A percentile compares a stretch with the other conserved stretches of the same genome.
Evolutionary conservation across 2,113 vertebrate species (phyloP).

Genomic region (Psilopogon haemacephalus): DNA sequence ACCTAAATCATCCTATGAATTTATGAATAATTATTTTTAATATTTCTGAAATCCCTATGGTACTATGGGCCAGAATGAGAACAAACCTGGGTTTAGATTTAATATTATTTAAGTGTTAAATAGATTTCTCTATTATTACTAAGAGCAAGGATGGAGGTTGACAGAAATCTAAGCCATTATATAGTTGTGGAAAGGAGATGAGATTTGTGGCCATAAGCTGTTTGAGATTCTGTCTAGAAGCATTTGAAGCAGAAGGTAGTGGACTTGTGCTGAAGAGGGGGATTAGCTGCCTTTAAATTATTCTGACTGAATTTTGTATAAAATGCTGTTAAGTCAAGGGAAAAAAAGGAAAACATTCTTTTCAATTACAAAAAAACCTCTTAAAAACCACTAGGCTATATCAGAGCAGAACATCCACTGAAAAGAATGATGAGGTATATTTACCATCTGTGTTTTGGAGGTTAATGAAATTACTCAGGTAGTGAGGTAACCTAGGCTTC

Average conservation of each 20-base stretch:
- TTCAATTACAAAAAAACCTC: background rate
- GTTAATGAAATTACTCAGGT: conserved; percentile 41
- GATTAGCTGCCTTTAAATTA: background rate
- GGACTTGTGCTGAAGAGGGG: background rate
- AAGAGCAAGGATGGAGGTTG: background rate
- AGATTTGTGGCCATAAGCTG: conserved; percentile 12
- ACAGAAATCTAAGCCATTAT: background rate
- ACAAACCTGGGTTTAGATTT: background rate
- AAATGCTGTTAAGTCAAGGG: background rate
- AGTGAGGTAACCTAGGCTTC: conserved; percentile 28
- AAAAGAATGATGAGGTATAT: background rate
- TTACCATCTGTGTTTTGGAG: conserved; percentile 26
- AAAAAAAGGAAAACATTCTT: background rate
- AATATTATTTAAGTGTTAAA: background rate
- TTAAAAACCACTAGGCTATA: background rate
- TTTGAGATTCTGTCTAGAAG: background rate
- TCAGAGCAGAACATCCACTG: background rate
- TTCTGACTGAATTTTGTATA: background rate
- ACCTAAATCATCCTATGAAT: too few species aligned
- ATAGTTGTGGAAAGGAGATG: background rate
- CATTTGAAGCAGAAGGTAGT: conserved; percentile 18
- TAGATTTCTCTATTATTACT: background rate
- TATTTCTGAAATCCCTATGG: background rate
- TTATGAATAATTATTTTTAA: background rate
- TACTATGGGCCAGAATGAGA: background rate